These are phyloP conservation scores for Cerceris rybyensis DNA, from an alignment of 2,888 invertebrate species.

Conservation along the genomic window DNA sequence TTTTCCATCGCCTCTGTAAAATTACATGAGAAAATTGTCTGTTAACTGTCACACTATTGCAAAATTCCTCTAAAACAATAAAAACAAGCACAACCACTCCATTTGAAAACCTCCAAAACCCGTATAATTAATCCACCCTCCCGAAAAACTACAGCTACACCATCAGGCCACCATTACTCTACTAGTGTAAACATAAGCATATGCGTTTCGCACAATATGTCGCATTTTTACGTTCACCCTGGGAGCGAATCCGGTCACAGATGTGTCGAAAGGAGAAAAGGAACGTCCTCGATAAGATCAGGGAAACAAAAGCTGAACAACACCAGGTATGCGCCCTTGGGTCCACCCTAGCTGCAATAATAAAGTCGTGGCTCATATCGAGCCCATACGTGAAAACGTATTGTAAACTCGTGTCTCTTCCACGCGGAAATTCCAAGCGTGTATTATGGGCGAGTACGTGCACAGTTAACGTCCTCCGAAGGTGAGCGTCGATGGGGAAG, in stretches of 20 bases:
- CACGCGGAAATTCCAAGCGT: constrained; percentile 51
- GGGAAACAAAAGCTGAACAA: constrained; percentile 72
- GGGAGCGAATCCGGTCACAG: constrained; percentile 74
- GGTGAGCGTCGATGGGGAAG: constrained; percentile 67
- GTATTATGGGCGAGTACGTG: constrained; percentile 51
- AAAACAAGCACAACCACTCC: no score
- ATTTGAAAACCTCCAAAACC: no score
- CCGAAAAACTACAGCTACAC: no score
- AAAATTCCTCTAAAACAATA: no score
- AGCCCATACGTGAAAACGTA: constrained; percentile 49
- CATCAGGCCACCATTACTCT: no score
- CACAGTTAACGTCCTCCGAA: neutral
- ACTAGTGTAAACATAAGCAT: constrained; percentile 42
- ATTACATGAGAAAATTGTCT: no score
- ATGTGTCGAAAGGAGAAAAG: constrained; percentile 70
- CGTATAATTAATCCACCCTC: no score
- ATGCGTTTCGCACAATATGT: constrained; percentile 73
- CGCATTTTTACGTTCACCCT: constrained; percentile 64
- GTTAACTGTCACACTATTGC: no score
- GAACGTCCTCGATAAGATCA: constrained; percentile 72
- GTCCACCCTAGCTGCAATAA: constrained; percentile 23
- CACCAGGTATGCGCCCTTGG: constrained; percentile 67
- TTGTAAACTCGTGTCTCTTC: constrained; percentile 55
- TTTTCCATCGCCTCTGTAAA: no score
- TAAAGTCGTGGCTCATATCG: constrained; percentile 55